Evolutionary conservation across 1,140 invertebrate genomes (phyloP), one percentile per base, ranked within the genome.

Genomic region (Conus betulinus): DNA sequence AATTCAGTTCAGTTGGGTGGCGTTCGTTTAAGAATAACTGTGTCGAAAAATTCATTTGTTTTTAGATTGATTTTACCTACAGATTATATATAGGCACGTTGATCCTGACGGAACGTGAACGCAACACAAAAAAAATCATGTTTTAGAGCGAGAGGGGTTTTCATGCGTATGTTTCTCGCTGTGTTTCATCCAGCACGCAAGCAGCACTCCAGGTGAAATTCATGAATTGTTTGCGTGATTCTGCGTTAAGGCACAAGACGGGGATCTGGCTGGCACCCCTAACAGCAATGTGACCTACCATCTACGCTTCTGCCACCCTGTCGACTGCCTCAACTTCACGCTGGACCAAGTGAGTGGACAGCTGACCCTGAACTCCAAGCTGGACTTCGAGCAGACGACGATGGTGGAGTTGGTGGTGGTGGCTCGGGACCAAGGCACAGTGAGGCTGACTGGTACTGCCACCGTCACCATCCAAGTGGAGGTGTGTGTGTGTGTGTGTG

Each of bases 181-280:
- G 11, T 63, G 17, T 13, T 63, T 63, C 60, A 63, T 39, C 39
- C 39, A 39, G 39, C 39, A 39, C 39, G 39, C 39, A 39, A 39
- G 39, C 39, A 39, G n/a, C n/a, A n/a, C n/a, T 39, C 39, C 39
- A 67, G 13, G 20, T 67, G 60, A 23, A 67, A 67, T 15, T 67
- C 13, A 67, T 15, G 60, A 67, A 13, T 1, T 67, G 11, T 67
- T 1, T 67, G 11, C 20, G 3, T 67, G 60, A 3, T 17, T 83
- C 27, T 81, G 25, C 86, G 87, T 15, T 63, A 39, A 91, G 90
- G 90, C 90, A 52, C 76, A 81, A 23, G 90, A 91, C 90, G 88
- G 87, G 78, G 90, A 91, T 84, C 85, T 88, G 83, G 87, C 90
- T 57, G 53, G 83, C 81, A 88, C 87, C 25, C 79, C 76, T n/a